Base-by-base conservation (phyloP, 2,888 invertebrate genomes). In the Buathra laborator region DNA sequence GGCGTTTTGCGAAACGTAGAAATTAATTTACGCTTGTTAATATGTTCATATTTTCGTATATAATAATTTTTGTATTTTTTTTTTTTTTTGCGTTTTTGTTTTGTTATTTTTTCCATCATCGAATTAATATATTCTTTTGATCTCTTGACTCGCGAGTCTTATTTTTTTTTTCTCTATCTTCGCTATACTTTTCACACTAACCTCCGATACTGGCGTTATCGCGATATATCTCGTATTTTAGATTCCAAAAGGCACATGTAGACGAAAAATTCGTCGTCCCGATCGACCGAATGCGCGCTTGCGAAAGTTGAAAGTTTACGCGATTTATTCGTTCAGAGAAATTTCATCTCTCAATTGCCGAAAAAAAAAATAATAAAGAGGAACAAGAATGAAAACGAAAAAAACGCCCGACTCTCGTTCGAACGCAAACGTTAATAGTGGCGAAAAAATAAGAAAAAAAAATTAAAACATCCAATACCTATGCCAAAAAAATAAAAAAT, bases 201-300 rank as follows among this genome's bases (percentile, higher is more conserved):
- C 70, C 78, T 51, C 37, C 78, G 74, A 79, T 75, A 75, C 53
- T 53, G 72, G 78, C 85, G 67, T 82, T 83, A 81, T 68, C 32
- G 82, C 78, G 76, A 84, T 68, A 70, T 79, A 76, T 83, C 76
- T 83, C 64, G 43, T 75, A 67, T 77, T 72, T 79, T 71, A 48
- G 75, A 82, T 83, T 84, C 53, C 56, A 79, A 87, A 87, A 87
- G 87, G 87, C 87, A 87, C 87, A 86, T 84, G 59, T 82, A 66
- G 83, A 86, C 77, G 86, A 62, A 86, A 74, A 80, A 78, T 80
- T 71, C 76, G 72, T 80, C 83, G 80, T 84, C 72, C 32, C 64
- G 76, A 76, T 83, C 78, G 82, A 86, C 67, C 85, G 83, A 84
- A 85, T 85, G 76, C 85, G 80, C 86, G 81, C 79, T 44, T 19